Conservation (phyloP, 2,888 invertebrate species). For the Tholera decimalis region DNA sequence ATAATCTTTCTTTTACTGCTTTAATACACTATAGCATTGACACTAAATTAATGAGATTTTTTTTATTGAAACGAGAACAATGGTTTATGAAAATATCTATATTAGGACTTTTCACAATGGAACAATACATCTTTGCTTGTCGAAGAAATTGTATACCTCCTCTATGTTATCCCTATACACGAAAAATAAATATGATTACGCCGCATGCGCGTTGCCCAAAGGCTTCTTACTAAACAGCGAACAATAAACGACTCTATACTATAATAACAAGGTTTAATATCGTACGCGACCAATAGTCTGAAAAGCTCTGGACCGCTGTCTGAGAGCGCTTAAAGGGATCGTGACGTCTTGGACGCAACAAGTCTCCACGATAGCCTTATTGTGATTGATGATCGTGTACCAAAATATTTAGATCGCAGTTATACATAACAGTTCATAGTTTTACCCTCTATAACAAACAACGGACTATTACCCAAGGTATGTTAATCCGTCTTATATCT, state of each 20-base stretch:
- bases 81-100: too few species aligned
- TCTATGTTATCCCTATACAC: neutral
- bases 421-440: neutral
- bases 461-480: conserved; percentile 34
- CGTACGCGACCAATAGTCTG: conserved; percentile 18
- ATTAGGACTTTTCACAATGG: too few species aligned
- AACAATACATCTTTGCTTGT: neutral
- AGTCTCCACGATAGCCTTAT: conserved; percentile 21
- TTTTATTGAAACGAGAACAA: neutral
- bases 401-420: conserved; percentile 1
- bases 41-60: neutral
- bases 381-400: conserved; percentile 16
- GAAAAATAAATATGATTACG: conserved; percentile 17
- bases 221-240: conserved; percentile 30
- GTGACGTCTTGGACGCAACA: conserved; percentile 44
- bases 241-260: conserved; percentile 7
- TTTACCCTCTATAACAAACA: conserved; percentile 7
- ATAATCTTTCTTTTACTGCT: neutral
- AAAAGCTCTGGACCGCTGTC: conserved; percentile 20
- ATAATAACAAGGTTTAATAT: conserved; percentile 24
- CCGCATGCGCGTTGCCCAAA: conserved; percentile 46
- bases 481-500: conserved; percentile 45
- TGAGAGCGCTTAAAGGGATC: conserved; percentile 20
- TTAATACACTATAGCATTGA: conserved; percentile 3
- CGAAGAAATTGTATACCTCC: neutral